phyloP scores from a whole-genome alignment of 2,113 vertebrate species.

The Motacilla tschutschensis region DNA sequence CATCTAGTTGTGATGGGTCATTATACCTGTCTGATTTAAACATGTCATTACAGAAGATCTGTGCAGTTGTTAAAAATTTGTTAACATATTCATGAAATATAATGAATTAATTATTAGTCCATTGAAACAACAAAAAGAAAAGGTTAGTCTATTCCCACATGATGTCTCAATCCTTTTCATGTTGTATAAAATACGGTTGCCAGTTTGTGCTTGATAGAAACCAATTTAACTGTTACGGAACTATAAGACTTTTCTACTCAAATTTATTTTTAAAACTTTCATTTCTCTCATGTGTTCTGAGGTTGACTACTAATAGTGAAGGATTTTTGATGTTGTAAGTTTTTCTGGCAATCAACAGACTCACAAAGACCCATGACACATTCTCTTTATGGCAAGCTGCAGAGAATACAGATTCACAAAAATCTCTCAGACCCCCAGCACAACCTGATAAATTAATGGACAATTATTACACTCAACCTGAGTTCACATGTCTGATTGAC shows the following conservation, averaged over 20 bases:
- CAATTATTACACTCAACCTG: background rate
- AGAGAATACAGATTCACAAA: background rate
- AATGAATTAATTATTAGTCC: conserved; percentile 37
- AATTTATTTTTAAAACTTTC: conserved; percentile 3
- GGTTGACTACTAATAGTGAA: background rate
- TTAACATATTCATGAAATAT: conserved; percentile 41
- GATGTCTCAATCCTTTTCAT: background rate
- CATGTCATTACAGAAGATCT: conserved; percentile 12
- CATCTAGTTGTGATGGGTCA: background rate
- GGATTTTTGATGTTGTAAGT: background rate
- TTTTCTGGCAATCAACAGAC: background rate
- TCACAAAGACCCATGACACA: background rate
- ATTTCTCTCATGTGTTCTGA: background rate
- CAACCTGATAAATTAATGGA: background rate
- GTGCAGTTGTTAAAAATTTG: conserved; percentile 28
- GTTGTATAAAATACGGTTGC: background rate
- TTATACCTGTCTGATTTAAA: conserved; percentile 42
- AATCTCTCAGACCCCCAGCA: background rate
- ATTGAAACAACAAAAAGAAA: conserved; percentile 33
- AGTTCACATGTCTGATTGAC: background rate
- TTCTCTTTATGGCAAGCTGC: background rate
- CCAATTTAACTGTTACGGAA: background rate
- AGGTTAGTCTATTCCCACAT: background rate
- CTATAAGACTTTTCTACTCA: background rate
- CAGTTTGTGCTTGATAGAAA: background rate